phyloP scores from a whole-genome alignment of 2,888 invertebrate species.

The Willowsia nigromaculata region DNA sequence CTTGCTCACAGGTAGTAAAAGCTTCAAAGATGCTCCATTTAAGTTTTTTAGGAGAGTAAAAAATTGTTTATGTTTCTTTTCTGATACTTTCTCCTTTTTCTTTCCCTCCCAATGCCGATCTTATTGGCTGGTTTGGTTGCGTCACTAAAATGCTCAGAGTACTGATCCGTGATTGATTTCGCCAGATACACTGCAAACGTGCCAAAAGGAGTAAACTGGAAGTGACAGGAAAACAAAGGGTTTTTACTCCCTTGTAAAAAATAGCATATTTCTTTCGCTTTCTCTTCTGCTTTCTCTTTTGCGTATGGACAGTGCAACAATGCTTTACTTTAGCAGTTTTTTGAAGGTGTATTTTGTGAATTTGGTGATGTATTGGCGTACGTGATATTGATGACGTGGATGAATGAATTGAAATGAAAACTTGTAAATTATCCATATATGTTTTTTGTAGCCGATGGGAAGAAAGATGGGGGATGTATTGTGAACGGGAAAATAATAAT shows the following conservation, averaged over 20 bases:
- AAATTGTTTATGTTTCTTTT: conserved; percentile 35
- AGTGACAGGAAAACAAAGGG: conserved; percentile 57
- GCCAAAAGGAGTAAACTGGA: conserved; percentile 37
- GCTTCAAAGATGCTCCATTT: neutral
- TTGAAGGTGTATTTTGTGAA: neutral
- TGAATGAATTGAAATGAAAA: neutral
- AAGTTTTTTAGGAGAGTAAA: neutral
- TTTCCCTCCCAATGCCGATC: neutral
- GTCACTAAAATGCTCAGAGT: neutral
- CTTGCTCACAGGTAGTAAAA: conserved; percentile 5
- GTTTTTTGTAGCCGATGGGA: neutral
- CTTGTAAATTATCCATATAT: neutral
- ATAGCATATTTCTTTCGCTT: neutral
- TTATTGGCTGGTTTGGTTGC: conserved; percentile 11
- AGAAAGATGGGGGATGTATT: neutral
- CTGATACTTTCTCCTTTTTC: conserved; percentile 12
- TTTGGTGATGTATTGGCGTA: neutral
- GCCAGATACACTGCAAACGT: conserved; percentile 35
- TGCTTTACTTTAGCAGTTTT: neutral
- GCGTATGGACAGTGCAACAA: neutral
- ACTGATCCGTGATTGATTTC: conserved; percentile 53
- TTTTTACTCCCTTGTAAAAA: neutral
- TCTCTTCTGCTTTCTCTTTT: neutral
- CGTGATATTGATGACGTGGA: neutral
- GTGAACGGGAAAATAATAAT: neutral